These are phyloP conservation scores for Tachycineta bicolor DNA, from an alignment of 2,113 vertebrate species.

Conservation along the genomic window DNA sequence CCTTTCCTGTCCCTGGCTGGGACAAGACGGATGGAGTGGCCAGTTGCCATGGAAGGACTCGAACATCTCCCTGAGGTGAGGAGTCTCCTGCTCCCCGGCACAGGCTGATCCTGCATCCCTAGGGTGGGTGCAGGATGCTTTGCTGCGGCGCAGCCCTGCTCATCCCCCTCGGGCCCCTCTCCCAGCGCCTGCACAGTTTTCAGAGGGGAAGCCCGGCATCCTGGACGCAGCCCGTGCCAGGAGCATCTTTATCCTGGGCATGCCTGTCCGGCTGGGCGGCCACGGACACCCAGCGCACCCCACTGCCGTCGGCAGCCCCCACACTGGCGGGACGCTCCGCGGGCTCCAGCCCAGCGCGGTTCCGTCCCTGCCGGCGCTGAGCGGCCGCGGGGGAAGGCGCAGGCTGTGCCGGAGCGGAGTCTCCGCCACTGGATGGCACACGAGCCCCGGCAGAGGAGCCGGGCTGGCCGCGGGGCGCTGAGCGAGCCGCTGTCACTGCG, in stretches of 20 bases:
- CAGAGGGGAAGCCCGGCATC: background rate
- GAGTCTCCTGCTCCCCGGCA: background rate
- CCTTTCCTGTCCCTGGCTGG: background rate
- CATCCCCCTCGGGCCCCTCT: too few species aligned
- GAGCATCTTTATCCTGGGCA: background rate
- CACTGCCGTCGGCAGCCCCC: background rate
- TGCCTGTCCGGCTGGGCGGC: background rate
- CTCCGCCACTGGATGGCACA: constrained; percentile 37
- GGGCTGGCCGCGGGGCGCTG: background rate
- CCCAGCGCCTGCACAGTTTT: background rate
- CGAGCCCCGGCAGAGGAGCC: background rate
- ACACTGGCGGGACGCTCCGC: background rate
- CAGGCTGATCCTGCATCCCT: background rate
- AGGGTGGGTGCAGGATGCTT: background rate
- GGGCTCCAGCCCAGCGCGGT: background rate
- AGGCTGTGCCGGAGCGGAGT: background rate
- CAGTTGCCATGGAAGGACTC: background rate
- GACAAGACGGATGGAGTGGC: background rate
- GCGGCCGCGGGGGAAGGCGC: background rate
- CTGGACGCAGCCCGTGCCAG: background rate
- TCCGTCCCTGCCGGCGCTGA: background rate
- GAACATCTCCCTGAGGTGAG: background rate
- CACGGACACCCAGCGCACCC: background rate
- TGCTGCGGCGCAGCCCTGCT: background rate
- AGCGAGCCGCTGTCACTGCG: background rate